Percentiles rank a stretch among this genome's conserved stretches.
These are phyloP conservation scores for Anser cygnoides DNA, from an alignment of 2,113 vertebrate species.

Conservation along the genomic window DNA sequence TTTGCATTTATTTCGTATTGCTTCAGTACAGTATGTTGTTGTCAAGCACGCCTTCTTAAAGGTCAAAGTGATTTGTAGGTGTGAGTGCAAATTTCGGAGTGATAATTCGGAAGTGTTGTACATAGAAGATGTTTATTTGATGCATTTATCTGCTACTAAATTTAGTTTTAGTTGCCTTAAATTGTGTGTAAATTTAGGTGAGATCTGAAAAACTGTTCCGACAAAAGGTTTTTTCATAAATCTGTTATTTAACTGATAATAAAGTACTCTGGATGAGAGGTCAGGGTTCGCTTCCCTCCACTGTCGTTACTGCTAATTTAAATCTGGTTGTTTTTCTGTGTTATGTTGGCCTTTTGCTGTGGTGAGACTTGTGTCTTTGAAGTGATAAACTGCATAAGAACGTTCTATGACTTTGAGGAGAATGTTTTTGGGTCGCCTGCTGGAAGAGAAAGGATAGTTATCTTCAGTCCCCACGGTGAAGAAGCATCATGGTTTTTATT, in stretches of 20 bases:
- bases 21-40: neutral
- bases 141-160: conserved; percentile 1
- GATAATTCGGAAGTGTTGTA: neutral
- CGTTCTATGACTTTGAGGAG: neutral
- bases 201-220: neutral
- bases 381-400: neutral
- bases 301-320: neutral
- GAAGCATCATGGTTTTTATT: neutral
- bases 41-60: neutral
- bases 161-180: neutral
- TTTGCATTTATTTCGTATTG: conserved; percentile 1
- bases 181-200: neutral
- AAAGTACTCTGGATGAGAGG: neutral
- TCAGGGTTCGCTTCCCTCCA: neutral
- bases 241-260: neutral
- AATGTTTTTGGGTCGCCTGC: neutral
- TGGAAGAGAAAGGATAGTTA: neutral
- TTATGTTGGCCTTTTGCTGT: neutral
- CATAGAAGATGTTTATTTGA: neutral
- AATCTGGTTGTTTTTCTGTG: neutral
- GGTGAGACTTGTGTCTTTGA: neutral
- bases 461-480: neutral
- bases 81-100: neutral
- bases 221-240: conserved; percentile 2
- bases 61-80: conserved; percentile 22